These are phyloP conservation scores for Lasaia peninsularis DNA, from an alignment of 1,140 invertebrate species.

Conservation along the genomic window DNA sequence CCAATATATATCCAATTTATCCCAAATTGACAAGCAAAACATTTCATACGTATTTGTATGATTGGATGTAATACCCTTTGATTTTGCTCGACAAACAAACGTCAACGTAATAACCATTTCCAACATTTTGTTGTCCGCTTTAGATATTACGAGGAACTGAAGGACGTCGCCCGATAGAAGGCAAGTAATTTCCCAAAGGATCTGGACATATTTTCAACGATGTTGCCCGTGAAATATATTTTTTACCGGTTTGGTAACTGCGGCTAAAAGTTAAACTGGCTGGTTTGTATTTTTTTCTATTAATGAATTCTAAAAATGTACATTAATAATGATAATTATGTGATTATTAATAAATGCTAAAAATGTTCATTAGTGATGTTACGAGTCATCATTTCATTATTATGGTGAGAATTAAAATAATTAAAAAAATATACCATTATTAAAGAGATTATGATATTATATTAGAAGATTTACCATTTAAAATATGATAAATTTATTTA, in stretches of 20 bases:
- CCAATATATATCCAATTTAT: neutral
- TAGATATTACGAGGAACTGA: conserved; percentile 2
- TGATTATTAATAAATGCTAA: too few relatives aligned
- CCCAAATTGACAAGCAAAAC: neutral
- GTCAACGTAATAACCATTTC: conserved; percentile 7
- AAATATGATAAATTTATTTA: too few relatives aligned
- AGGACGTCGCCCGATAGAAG: neutral
- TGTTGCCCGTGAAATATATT: neutral
- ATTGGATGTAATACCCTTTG: conserved; percentile 1
- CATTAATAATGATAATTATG: too few relatives aligned
- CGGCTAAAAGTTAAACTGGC: too few relatives aligned
- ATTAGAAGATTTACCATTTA: too few relatives aligned
- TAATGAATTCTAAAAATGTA: too few relatives aligned
- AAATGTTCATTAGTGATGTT: too few relatives aligned
- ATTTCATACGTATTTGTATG: neutral
- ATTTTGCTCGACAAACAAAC: neutral
- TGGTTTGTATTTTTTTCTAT: too few relatives aligned
- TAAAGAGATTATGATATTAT: too few relatives aligned
- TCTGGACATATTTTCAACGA: neutral
- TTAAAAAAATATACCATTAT: too few relatives aligned
- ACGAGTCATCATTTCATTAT: too few relatives aligned
- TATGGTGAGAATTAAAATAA: too few relatives aligned
- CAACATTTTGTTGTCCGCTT: conserved; percentile 9
- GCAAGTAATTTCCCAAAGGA: conserved; percentile 9
- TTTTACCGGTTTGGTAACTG: neutral